A percentile compares a stretch with the other conserved stretches of the same genome.
Evolutionary conservation across 2,888 invertebrate genomes (phyloP).

Genomic region (Limnephilus rhombicus): DNA sequence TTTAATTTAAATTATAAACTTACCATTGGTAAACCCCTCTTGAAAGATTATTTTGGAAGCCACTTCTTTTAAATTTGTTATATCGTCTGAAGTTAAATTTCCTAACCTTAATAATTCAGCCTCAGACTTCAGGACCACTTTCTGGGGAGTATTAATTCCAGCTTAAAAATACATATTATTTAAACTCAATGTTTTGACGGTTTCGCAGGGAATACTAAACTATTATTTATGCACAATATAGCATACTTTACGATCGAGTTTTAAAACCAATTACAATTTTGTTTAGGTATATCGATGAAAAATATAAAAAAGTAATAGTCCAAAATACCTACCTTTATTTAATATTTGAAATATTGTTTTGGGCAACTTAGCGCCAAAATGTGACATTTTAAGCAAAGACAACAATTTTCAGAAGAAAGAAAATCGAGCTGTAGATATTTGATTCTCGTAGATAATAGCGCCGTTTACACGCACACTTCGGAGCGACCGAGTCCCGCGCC

Average conservation of each 20-base stretch:
- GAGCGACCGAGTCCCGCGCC: no score
- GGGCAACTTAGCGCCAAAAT: slow-evolving; percentile 68
- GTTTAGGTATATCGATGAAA: neutral
- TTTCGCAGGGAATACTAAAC: neutral
- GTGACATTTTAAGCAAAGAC: slow-evolving; percentile 25
- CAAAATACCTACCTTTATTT: slow-evolving; percentile 68
- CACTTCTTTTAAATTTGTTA: slow-evolving; percentile 70
- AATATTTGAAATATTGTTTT: slow-evolving; percentile 70
- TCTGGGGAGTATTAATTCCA: slow-evolving; percentile 71
- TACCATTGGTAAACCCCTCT: slow-evolving; percentile 65
- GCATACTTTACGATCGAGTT: neutral
- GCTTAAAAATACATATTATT: slow-evolving; percentile 66
- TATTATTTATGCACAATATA: neutral
- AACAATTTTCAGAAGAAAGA: neutral
- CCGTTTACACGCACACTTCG: no score
- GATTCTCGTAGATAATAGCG: no score
- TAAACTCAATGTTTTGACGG: neutral
- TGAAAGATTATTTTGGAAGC: slow-evolving; percentile 68
- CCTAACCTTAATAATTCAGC: slow-evolving; percentile 73
- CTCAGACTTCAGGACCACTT: slow-evolving; percentile 71
- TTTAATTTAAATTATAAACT: neutral
- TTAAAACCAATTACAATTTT: neutral
- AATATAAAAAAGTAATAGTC: neutral
- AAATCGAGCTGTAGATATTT: no score
- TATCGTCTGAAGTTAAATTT: slow-evolving; percentile 71